Evolutionary conservation across 1,140 invertebrate species (phyloP).

Genomic region (Leucophenga varia): DNA sequence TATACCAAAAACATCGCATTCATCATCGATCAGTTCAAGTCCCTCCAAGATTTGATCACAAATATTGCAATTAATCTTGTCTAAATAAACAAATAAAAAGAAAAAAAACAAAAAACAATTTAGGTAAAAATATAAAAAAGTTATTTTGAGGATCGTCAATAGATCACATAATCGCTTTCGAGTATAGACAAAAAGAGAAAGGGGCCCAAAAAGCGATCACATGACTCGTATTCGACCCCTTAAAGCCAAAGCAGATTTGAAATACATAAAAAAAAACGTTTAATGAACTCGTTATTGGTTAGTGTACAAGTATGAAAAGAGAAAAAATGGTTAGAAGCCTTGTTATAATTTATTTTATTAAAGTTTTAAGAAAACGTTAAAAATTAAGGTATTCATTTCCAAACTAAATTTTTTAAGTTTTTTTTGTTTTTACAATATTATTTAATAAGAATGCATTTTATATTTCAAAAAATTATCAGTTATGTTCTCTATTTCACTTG

Average conservation of each 20-base stretch:
- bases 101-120: constrained; percentile 7
- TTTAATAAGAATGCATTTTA: too few relatives aligned
- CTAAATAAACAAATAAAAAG: constrained; percentile 58
- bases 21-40: constrained; percentile 88
- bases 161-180: too few relatives aligned
- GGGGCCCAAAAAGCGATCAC: too few relatives aligned
- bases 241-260: too few relatives aligned
- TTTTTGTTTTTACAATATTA: too few relatives aligned
- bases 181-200: too few relatives aligned
- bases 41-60: constrained; percentile 89
- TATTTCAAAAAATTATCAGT: too few relatives aligned
- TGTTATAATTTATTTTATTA: too few relatives aligned
- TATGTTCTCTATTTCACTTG: too few relatives aligned
- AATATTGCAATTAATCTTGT: constrained; percentile 90
- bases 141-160: too few relatives aligned
- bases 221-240: too few relatives aligned
- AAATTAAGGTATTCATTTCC: constrained; percentile 54
- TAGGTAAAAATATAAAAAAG: neutral
- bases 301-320: constrained; percentile 19
- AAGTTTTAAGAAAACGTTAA: constrained; percentile 45
- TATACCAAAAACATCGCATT: constrained; percentile 90
- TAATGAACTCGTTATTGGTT: constrained; percentile 7
- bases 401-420: constrained; percentile 44
- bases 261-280: too few relatives aligned
- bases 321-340: constrained; percentile 12